These are phyloP conservation scores for Panzeria rudis DNA, from an alignment of 2,888 invertebrate species.

Conservation along the genomic window DNA sequence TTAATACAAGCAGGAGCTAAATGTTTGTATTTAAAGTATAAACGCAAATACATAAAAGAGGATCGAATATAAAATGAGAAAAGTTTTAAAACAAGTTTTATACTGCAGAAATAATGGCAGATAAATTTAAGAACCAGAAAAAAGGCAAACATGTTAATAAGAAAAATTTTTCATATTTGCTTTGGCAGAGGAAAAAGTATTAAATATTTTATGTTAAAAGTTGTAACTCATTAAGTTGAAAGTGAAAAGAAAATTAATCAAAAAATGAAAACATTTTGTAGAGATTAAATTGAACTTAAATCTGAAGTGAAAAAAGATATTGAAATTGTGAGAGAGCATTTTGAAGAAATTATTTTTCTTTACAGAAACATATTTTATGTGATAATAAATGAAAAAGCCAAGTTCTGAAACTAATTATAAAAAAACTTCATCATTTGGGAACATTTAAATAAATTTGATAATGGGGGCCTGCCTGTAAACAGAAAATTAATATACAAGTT, in stretches of 20 bases:
- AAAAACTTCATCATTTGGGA: background rate
- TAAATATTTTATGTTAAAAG: constrained; percentile 43
- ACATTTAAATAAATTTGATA: too few species aligned
- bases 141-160: background rate
- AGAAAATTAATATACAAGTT: too few species aligned
- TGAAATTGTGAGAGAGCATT: background rate
- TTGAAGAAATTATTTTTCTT: background rate
- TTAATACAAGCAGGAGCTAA: constrained; percentile 46
- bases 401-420: too few species aligned
- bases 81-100: constrained; percentile 62
- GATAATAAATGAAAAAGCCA: background rate
- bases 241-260: constrained; percentile 39
- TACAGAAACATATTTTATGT: background rate
- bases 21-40: constrained; percentile 46
- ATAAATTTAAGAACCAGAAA: background rate
- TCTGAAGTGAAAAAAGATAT: background rate
- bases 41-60: constrained; percentile 24
- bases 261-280: constrained; percentile 14
- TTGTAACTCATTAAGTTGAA: constrained; percentile 47
- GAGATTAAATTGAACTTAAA: background rate
- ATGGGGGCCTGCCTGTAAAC: too few species aligned
- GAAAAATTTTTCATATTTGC: background rate
- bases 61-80: constrained; percentile 43
- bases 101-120: constrained; percentile 1
- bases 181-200: background rate